phyloP scores from a whole-genome alignment of 2,888 invertebrate genomes.

The Phyllotreta striolata region DNA sequence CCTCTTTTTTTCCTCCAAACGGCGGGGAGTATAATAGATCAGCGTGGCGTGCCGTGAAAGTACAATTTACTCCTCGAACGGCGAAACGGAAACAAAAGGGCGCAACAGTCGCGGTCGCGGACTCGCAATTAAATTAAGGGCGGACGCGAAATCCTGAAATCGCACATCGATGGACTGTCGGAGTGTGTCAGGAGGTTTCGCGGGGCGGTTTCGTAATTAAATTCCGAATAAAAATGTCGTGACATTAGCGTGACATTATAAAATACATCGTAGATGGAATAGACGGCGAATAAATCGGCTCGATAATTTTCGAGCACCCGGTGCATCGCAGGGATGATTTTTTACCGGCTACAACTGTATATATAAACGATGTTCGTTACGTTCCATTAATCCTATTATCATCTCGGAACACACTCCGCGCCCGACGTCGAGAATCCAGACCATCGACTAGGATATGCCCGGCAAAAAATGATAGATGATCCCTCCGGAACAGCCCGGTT shows the following conservation, averaged over 20 bases:
- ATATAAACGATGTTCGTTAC: slow-evolving; percentile 25
- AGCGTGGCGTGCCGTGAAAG: slow-evolving; percentile 26
- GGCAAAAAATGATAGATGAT: slow-evolving; percentile 59
- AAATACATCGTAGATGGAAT: too few relatives aligned
- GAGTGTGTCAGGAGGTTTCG: too few relatives aligned
- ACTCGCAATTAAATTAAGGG: slow-evolving; percentile 1
- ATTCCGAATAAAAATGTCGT: slow-evolving; percentile 51
- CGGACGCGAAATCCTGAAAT: neutral
- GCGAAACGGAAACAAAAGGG: slow-evolving; percentile 19
- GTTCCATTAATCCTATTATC: slow-evolving; percentile 25
- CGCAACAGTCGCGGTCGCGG: slow-evolving; percentile 14
- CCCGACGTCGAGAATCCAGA: slow-evolving; percentile 21
- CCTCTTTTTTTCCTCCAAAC: neutral
- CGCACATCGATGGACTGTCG: too few relatives aligned
- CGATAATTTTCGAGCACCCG: too few relatives aligned
- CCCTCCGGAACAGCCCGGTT: slow-evolving; percentile 52
- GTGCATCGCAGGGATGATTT: too few relatives aligned
- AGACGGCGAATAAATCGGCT: too few relatives aligned
- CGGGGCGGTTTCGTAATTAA: slow-evolving; percentile 49
- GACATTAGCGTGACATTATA: slow-evolving; percentile 49
- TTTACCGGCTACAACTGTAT: neutral
- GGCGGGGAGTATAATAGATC: slow-evolving; percentile 21
- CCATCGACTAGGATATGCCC: slow-evolving; percentile 38
- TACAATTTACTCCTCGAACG: slow-evolving; percentile 20
- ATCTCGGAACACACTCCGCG: slow-evolving; percentile 14